phyloP scores from a whole-genome alignment of 1,140 invertebrate species.

The Drosophila sulfurigaster region DNA sequence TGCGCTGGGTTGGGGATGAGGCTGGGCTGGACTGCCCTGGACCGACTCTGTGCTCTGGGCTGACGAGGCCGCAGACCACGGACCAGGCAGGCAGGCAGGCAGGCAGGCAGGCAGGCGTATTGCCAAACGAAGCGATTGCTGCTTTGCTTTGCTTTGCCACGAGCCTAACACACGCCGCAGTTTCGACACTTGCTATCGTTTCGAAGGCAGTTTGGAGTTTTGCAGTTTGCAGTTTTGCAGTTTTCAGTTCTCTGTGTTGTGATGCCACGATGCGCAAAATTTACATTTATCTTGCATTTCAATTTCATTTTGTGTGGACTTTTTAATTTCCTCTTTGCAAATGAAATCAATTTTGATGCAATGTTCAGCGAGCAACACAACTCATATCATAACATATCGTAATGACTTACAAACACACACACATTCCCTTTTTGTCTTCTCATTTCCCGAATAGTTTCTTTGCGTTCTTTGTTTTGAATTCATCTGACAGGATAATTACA shows the following conservation, averaged over 20 bases:
- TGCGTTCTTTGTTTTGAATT: not conserved
- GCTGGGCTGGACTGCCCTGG: not conserved
- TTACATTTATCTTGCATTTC: conserved; percentile 83
- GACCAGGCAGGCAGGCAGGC: not conserved
- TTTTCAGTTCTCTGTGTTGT: conserved; percentile 31
- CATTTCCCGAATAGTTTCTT: not conserved
- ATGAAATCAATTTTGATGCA: conserved; percentile 81
- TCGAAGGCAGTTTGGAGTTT: too few species aligned
- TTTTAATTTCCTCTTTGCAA: conserved; percentile 82
- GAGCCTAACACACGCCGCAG: conserved; percentile 83
- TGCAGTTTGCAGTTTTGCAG: not conserved
- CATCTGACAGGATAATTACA: not conserved
- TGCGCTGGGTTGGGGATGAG: not conserved
- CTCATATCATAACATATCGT: conserved; percentile 2
- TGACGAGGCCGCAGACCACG: too few species aligned
- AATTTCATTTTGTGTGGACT: conserved; percentile 81
- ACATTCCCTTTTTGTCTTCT: not conserved
- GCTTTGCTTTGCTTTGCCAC: conserved; percentile 79
- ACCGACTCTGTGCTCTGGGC: too few species aligned
- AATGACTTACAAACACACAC: not conserved
- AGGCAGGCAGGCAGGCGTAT: conserved; percentile 5
- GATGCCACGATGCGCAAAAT: conserved; percentile 67
- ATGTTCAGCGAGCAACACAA: conserved; percentile 27
- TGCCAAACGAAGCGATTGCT: conserved; percentile 24
- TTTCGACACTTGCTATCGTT: conserved; percentile 72